These are phyloP conservation scores for Takifugu bimaculatus DNA, from an alignment of 2,113 vertebrate species.

Conservation along the genomic window DNA sequence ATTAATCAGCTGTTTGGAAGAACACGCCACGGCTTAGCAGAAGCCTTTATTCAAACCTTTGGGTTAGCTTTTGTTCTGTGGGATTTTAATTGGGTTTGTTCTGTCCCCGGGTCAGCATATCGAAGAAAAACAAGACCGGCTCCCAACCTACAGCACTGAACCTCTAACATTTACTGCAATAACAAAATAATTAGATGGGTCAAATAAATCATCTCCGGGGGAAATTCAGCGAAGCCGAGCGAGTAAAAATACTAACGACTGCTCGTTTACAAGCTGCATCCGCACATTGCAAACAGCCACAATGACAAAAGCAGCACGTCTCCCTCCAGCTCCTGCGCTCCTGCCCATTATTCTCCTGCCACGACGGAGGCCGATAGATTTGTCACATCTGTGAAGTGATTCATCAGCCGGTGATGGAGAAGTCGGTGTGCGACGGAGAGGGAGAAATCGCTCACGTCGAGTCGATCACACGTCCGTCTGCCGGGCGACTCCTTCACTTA, in stretches of 20 bases:
- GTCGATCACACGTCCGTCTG: conserved; percentile 43
- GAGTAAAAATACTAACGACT: not conserved
- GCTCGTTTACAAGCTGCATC: not conserved
- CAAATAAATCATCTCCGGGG: conserved; percentile 11
- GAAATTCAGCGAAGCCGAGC: conserved; percentile 1
- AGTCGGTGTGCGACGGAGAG: conserved; percentile 30
- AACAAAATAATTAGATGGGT: conserved; percentile 30
- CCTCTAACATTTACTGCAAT: conserved; percentile 23
- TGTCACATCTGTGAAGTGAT: conserved; percentile 43
- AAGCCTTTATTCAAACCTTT: not conserved
- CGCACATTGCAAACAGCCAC: not conserved
- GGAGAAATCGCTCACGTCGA: conserved; percentile 37
- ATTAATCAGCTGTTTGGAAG: too few species aligned
- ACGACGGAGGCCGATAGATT: conserved; percentile 29
- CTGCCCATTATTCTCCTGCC: conserved; percentile 27
- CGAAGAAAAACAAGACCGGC: conserved; percentile 11
- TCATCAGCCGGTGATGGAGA: conserved; percentile 33
- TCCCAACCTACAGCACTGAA: not conserved
- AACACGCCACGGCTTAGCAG: not conserved
- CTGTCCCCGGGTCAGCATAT: conserved; percentile 19
- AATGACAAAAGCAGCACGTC: not conserved
- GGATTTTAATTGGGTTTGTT: conserved; percentile 39
- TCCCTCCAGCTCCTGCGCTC: not conserved
- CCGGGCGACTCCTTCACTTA: conserved; percentile 10
- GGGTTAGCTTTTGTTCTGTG: conserved; percentile 1